Evolutionary conservation across 2,888 invertebrate genomes (phyloP).

Genomic region (Acleris literana): DNA sequence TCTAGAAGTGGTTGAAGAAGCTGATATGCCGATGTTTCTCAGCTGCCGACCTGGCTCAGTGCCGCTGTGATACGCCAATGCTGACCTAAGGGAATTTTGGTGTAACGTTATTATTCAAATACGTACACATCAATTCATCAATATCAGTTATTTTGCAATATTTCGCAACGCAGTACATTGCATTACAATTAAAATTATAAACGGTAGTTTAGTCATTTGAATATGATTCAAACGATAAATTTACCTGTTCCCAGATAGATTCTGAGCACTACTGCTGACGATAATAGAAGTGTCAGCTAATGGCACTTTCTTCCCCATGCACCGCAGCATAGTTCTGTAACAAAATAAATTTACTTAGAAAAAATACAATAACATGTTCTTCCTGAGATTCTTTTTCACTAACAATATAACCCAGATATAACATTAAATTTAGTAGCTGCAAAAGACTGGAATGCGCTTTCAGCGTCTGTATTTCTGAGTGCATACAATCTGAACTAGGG

Average conservation of each 20-base stretch:
- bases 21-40: conserved; percentile 95
- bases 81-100: conserved; percentile 82
- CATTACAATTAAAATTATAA: no score
- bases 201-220: no score
- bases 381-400: no score
- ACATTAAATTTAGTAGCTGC: no score
- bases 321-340: conserved; percentile 86
- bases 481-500: no score
- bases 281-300: conserved; percentile 89
- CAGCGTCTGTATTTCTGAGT: no score
- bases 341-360: background rate
- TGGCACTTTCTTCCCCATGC: conserved; percentile 92
- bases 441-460: no score
- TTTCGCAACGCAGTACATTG: no score
- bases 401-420: no score
- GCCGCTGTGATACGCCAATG: conserved; percentile 90
- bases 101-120: background rate
- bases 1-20: conserved; percentile 96
- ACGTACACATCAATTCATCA: no score
- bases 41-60: conserved; percentile 71
- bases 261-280: conserved; percentile 90
- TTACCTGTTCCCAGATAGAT: conserved; percentile 85
- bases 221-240: background rate
- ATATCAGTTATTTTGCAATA: no score
- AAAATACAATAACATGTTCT: background rate